Conservation (phyloP, 2,113 vertebrate genomes). For the Oreamnos americanus region DNA sequence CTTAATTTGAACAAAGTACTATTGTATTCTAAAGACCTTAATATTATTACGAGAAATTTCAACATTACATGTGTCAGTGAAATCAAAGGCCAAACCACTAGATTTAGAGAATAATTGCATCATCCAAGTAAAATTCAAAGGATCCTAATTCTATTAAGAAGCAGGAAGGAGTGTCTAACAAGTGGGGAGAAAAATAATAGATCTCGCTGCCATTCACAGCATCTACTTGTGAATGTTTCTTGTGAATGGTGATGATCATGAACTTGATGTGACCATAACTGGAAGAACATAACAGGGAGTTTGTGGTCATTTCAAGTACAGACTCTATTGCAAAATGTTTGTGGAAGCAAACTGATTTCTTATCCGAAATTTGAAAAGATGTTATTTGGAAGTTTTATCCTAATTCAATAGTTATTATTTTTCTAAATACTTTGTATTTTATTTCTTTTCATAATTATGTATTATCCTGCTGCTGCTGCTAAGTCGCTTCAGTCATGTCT, state of each 20-base stretch:
- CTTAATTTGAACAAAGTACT: background rate
- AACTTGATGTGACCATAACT: background rate
- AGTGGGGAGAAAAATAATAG: background rate
- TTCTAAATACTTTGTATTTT: constrained; percentile 2
- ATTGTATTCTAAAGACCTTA: background rate
- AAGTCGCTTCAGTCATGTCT: no score
- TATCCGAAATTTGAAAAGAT: background rate
- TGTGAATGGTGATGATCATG: background rate
- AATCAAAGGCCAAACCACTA: background rate
- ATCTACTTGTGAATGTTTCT: background rate
- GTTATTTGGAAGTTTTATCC: background rate
- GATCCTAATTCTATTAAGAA: constrained; percentile 8
- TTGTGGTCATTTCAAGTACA: background rate
- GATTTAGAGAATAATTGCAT: background rate
- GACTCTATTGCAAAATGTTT: background rate
- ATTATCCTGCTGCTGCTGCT: background rate
- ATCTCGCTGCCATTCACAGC: background rate
- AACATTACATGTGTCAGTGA: background rate
- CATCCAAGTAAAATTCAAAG: background rate
- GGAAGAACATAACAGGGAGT: background rate
- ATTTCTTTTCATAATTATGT: background rate
- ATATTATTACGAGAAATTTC: background rate
- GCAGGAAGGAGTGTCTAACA: background rate
- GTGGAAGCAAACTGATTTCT: background rate
- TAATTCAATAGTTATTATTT: background rate